These are phyloP conservation scores for Myotis brandtii DNA, from an alignment of 2,113 vertebrate genomes.

Conservation along the genomic window DNA sequence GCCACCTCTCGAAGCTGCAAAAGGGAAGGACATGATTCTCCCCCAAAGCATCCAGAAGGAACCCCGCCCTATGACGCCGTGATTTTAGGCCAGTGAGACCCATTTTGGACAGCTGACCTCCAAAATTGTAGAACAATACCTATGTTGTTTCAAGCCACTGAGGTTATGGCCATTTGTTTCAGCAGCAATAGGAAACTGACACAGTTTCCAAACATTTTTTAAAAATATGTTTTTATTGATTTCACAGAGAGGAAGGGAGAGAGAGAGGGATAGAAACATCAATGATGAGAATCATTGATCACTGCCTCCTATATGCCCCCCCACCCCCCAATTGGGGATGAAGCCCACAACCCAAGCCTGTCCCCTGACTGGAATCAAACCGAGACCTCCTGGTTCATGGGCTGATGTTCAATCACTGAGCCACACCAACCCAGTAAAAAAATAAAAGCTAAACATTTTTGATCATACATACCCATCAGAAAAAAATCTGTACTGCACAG, in stretches of 20 bases:
- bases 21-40: not conserved
- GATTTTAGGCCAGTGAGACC: not conserved
- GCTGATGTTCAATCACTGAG: too few relatives aligned
- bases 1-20: too few relatives aligned
- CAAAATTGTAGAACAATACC: not conserved
- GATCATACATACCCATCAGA: not conserved
- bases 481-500: not conserved
- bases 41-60: not conserved
- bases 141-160: not conserved
- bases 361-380: too few relatives aligned
- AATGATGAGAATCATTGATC: too few relatives aligned
- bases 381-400: too few relatives aligned
- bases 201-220: not conserved
- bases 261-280: too few relatives aligned
- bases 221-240: too few relatives aligned
- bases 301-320: too few relatives aligned
- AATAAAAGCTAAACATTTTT: not conserved
- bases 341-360: too few relatives aligned
- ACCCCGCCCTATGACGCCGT: rapidly evolving
- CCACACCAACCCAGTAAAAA: too few relatives aligned
- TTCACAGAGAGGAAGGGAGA: too few relatives aligned
- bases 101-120: not conserved
- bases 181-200: not conserved
- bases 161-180: not conserved
- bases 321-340: too few relatives aligned